Base-by-base conservation (phyloP, 2,113 vertebrate species). In the Loxodonta africana region DNA sequence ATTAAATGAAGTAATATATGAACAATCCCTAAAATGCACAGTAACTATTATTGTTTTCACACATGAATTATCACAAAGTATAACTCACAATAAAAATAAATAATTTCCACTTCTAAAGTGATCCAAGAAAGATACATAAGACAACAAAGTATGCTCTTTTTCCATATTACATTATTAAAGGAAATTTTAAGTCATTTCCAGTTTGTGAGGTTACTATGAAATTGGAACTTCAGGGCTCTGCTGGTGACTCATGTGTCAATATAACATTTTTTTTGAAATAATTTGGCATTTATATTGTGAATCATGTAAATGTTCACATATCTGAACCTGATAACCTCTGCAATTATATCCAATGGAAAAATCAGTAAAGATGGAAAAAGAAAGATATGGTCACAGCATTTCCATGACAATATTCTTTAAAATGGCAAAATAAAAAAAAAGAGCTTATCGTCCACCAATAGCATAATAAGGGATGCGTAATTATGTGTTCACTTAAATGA, bases 31-130 rank as follows among this genome's bases (percentile, higher is more conserved):
- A 46, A 26, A 73, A 25, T 23, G 18, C 85, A 33, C 46, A 62
- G 26, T 90, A 92, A 76, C 41, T 92, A 77, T 65, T 90, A 51
- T 44, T 85, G 8, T 73, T 85, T 93, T 80, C 8, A 73, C 9
- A 48, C 20, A 69, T 65, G 5, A 89, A 73, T 95, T 46, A 86
- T 26, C 17, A 37, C 12, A 93, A 85, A 80, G 10, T 57, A 76
- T 63, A 90, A 90, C 17, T 73, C 33, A 65, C 23, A 78, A 20
- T 25, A 63, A 76, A 67, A 9, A 77, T 30, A 33, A 87, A 62
- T n/a, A 88, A 91, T 48, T 88, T 10, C 20, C 12, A 44, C 8
- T n/a, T 83, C 7, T 74, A 33, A 7, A 41, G 6, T 71, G 76
- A 88, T 46, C 4, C 2, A 71, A 91, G 7, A 94, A 88, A 57